These are phyloP conservation scores for Megalopta genalis DNA, from an alignment of 1,140 invertebrate genomes.

Conservation along the genomic window DNA sequence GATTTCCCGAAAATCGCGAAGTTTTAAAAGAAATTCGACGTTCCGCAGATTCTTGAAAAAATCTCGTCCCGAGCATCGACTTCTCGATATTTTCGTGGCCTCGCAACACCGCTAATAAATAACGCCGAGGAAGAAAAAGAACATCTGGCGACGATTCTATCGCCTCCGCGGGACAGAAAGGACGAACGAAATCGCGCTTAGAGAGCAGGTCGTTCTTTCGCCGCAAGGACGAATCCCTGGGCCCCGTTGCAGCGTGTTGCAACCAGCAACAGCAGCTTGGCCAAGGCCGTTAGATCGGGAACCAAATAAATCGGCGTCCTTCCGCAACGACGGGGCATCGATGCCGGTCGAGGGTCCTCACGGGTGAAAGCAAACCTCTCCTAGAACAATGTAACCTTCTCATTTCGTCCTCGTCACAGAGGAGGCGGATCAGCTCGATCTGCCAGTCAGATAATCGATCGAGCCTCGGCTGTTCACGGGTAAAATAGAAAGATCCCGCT, in stretches of 20 bases:
- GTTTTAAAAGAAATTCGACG: too few species aligned
- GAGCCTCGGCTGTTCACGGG: neutral
- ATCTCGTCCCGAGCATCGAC: too few species aligned
- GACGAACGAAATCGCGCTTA: neutral
- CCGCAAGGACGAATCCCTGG: constrained; percentile 21
- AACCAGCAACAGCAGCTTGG: neutral
- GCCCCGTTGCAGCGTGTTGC: neutral
- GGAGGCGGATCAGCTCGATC: constrained; percentile 42
- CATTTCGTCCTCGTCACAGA: constrained; percentile 55
- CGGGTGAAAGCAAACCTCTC: constrained; percentile 17
- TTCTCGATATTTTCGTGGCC: too few species aligned
- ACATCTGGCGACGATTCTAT: too few species aligned
- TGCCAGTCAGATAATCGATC: constrained; percentile 55
- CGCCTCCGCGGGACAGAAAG: neutral
- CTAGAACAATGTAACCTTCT: constrained; percentile 63
- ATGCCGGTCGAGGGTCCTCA: constrained; percentile 55
- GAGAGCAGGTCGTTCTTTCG: constrained; percentile 26
- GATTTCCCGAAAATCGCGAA: too few species aligned
- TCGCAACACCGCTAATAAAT: too few species aligned
- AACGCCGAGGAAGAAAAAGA: too few species aligned
- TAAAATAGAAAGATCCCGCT: neutral
- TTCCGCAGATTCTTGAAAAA: too few species aligned
- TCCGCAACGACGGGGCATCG: constrained; percentile 49
- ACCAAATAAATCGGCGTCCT: constrained; percentile 61
- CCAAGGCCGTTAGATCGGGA: neutral